phyloP scores from a whole-genome alignment of 2,113 vertebrate species.

The Trochalopteron elliotii region DNA sequence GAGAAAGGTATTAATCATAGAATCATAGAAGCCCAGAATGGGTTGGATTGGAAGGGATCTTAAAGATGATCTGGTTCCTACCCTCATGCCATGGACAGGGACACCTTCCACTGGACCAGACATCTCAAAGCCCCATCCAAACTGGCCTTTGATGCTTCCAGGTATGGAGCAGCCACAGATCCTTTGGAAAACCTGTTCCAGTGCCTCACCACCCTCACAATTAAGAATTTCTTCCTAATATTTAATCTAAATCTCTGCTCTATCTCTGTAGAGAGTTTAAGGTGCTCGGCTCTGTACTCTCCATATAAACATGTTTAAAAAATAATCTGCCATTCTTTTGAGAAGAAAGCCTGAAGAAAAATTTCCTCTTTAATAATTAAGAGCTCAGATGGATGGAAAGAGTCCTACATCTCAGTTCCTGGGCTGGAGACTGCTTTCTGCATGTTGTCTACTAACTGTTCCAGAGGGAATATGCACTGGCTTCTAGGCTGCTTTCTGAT shows the following conservation, averaged over 20 bases:
- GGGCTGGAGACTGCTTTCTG: neutral
- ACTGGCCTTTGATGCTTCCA: neutral
- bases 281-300: neutral
- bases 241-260: neutral
- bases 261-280: neutral
- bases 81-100: too few relatives aligned
- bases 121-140: neutral
- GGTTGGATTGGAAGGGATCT: neutral
- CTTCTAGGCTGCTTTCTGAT: neutral
- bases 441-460: neutral
- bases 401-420: neutral
- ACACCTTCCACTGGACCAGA: neutral
- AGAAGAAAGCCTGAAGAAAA: neutral
- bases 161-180: neutral
- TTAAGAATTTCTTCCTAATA: neutral
- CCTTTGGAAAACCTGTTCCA: neutral
- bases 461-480: neutral
- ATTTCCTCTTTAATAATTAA: neutral
- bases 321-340: neutral
- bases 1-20: neutral
- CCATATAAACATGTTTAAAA: neutral
- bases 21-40: neutral
- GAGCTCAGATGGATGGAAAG: neutral
- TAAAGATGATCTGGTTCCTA: rapidly evolving
- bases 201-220: neutral